These are phyloP conservation scores for Anguilla japonica DNA, from an alignment of 2,113 vertebrate species.

Conservation along the genomic window DNA sequence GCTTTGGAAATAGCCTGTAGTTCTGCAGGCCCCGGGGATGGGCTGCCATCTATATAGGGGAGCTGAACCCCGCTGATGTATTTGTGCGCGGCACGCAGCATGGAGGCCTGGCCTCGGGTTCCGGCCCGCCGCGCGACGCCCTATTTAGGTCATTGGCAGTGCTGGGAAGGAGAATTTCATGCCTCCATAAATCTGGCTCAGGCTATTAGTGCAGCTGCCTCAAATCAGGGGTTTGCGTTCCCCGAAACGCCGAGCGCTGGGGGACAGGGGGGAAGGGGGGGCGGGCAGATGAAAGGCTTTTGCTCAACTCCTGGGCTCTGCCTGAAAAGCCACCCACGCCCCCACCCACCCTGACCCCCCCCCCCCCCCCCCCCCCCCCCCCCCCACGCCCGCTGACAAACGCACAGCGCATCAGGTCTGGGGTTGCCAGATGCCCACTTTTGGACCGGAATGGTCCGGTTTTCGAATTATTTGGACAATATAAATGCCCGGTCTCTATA, in stretches of 20 bases:
- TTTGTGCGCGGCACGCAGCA: slow-evolving; percentile 44
- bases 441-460: too few relatives aligned
- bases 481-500: too few relatives aligned
- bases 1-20: slow-evolving; percentile 50
- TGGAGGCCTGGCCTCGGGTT: slow-evolving; percentile 44
- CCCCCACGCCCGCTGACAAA: background rate
- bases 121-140: slow-evolving; percentile 27
- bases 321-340: background rate
- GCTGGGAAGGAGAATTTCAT: slow-evolving; percentile 46
- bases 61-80: slow-evolving; percentile 45
- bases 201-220: slow-evolving; percentile 35
- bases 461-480: too few relatives aligned
- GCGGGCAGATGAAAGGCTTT: background rate
- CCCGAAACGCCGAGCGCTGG: slow-evolving; percentile 17
- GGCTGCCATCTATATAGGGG: slow-evolving; percentile 47
- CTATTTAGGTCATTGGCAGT: slow-evolving; percentile 46
- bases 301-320: background rate
- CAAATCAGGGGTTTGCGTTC: slow-evolving; percentile 29
- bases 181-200: slow-evolving; percentile 47
- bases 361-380: background rate
- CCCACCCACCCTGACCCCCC: too few relatives aligned
- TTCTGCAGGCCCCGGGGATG: slow-evolving; percentile 5
- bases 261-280: too few relatives aligned
- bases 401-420: background rate
- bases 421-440: too few relatives aligned